A percentile compares a stretch with the other conserved stretches of the same genome.
These are phyloP conservation scores for Scortum barcoo DNA, from an alignment of 2,113 vertebrate genomes.

Conservation along the genomic window DNA sequence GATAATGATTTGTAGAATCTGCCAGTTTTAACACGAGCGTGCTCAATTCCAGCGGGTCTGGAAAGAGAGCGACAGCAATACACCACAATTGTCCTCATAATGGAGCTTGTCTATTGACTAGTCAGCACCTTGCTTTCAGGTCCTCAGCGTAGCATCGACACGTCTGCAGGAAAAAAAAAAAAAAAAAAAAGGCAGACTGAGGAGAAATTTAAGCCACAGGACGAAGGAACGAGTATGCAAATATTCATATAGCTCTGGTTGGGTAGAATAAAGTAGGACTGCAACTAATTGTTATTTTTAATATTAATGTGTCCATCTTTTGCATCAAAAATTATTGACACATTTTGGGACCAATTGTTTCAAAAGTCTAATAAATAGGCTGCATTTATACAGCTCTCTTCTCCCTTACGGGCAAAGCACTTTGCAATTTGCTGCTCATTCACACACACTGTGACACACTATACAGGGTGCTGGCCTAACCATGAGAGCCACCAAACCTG, in stretches of 20 bases:
- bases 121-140: slow-evolving; percentile 7
- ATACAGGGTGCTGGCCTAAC: neutral
- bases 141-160: neutral
- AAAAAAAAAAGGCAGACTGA: neutral
- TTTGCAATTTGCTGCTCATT: neutral
- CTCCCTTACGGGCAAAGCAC: neutral
- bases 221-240: neutral
- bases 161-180: slow-evolving; percentile 1
- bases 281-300: neutral
- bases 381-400: neutral
- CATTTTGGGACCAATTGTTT: neutral
- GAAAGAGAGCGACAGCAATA: neutral
- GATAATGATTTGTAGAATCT: slow-evolving; percentile 21
- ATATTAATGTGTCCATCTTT: neutral
- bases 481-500: neutral
- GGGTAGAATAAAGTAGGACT: neutral
- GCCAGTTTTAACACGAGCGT: neutral
- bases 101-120: neutral
- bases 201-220: neutral
- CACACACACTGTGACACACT: neutral
- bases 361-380: too few species aligned
- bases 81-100: neutral
- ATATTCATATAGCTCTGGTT: neutral
- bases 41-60: slow-evolving; percentile 2
- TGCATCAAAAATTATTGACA: neutral